Percentiles rank a stretch among this genome's conserved stretches.
Evolutionary conservation across 2,797 vertebrate species (phyloP).

Genomic region (Clamator glandarius): DNA sequence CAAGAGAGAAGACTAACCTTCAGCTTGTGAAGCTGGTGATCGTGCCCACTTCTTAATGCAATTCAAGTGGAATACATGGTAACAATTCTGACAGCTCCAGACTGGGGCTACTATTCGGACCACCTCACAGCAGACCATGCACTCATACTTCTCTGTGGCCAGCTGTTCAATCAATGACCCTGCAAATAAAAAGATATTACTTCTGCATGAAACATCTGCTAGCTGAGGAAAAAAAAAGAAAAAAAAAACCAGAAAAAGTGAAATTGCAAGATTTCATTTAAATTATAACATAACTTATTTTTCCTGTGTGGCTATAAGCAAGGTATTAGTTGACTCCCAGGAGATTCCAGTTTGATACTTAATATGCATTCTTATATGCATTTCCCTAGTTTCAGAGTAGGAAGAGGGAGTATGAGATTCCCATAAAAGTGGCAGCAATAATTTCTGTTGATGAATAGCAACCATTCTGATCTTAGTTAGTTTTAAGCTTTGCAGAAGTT

Average conservation of each 20-base stretch:
- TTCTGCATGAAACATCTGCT: not conserved
- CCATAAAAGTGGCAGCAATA: not conserved
- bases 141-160: conserved; percentile 96
- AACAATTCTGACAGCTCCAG: conserved; percentile 98
- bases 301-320: not conserved
- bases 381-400: not conserved
- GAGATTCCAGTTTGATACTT: not conserved
- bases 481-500: not conserved
- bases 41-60: conserved; percentile 99
- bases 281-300: not conserved
- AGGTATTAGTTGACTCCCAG: not conserved
- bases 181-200: conserved; percentile 53
- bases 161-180: conserved; percentile 96
- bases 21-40: conserved; percentile 95
- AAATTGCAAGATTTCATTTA: not conserved
- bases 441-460: not conserved
- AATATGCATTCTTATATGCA: not conserved
- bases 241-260: not conserved
- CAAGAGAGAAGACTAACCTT: conserved; percentile 80
- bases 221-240: not conserved
- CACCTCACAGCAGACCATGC: conserved; percentile 98
- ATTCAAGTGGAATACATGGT: conserved; percentile 96
- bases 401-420: not conserved
- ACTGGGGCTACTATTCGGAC: conserved; percentile 90
- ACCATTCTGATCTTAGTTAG: not conserved